Percentiles rank a stretch among this genome's conserved stretches.
These are phyloP conservation scores for Pocillopora meandrina DNA, from an alignment of 92 coral and sea anemone genomes.

Conservation along the genomic window DNA sequence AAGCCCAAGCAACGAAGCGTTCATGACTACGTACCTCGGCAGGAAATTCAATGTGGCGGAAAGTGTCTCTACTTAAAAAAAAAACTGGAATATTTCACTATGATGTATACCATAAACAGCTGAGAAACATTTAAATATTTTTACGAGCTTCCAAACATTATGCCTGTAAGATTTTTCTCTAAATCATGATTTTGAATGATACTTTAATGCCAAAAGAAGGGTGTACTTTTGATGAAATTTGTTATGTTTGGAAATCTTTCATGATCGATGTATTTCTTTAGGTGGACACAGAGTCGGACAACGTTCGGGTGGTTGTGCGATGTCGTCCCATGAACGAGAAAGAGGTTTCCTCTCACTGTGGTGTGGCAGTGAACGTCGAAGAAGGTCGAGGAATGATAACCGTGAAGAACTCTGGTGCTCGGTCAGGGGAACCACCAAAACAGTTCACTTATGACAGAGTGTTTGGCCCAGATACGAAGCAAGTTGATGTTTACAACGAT, in stretches of 20 bases:
- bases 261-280: constrained; percentile 17
- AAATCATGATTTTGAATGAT: no score
- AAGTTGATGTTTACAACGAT: constrained; percentile 96
- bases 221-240: not conserved
- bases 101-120: not conserved
- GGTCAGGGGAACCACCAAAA: constrained; percentile 86
- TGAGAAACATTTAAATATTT: constrained; percentile 5
- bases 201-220: not conserved
- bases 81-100: not conserved
- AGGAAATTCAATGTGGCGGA: not conserved
- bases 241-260: not conserved
- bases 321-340: constrained; percentile 98
- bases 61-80: not conserved
- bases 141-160: not conserved
- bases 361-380: constrained; percentile 80
- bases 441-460: constrained; percentile 95
- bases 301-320: constrained; percentile 98
- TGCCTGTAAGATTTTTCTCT: constrained; percentile 33
- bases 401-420: constrained; percentile 72
- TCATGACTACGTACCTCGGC: constrained; percentile 21
- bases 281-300: constrained; percentile 78
- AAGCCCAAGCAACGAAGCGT: constrained; percentile 36
- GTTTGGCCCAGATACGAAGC: constrained; percentile 87
- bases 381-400: constrained; percentile 88
- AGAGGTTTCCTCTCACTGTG: constrained; percentile 79